Evolutionary conservation across 2,888 invertebrate species (phyloP), one percentile per base, ranked within the genome.

Genomic region (Neria commutata): DNA sequence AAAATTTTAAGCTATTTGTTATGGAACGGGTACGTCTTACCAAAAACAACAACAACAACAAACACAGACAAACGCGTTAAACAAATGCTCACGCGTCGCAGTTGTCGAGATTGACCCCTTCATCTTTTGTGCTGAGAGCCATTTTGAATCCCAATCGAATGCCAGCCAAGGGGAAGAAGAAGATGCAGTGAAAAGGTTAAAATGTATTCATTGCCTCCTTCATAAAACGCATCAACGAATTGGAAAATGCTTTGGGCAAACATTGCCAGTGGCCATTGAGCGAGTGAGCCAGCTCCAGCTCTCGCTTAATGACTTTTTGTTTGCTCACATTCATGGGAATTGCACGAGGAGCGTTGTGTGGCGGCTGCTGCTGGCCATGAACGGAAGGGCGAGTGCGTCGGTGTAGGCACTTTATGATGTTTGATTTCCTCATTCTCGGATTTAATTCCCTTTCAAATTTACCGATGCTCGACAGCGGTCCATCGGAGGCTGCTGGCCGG

Each of bases 391-490:
- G 45, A 8, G 16, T 11, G 23, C 54, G 53, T 62, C 57, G 69
- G n/a, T n/a, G n/a, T n/a, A n/a, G 68, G 71, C 70, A 74, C 75
- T 77, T 77, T 78, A 77, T 68, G 75, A 78, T 77, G 74, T 77
- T 78, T 77, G 76, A 77, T 78, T 77, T 77, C 72, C 76, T 77
- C 76, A 77, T 77, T 76, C 76, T 73, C 75, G 71, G 72, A 75
- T 77, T 77, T 75, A 74, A 73, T 74, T 77, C 70, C 70, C 74
- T 76, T 77, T 76, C 64, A 76, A 74, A 77, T 77, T 69, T 65
- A 72, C 77, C 77, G 76, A 77, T 72, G n/a, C 19, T 24, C 10
- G n/a, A 46, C 8, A 23, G 46, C 46, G 46, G 23, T 24, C 46
- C 14, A n/a, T n/a, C n/a, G n/a, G n/a, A n/a, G n/a, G n/a, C n/a